Base-by-base conservation (phyloP, 1,140 invertebrate species). In the Ericerus pela region DNA sequence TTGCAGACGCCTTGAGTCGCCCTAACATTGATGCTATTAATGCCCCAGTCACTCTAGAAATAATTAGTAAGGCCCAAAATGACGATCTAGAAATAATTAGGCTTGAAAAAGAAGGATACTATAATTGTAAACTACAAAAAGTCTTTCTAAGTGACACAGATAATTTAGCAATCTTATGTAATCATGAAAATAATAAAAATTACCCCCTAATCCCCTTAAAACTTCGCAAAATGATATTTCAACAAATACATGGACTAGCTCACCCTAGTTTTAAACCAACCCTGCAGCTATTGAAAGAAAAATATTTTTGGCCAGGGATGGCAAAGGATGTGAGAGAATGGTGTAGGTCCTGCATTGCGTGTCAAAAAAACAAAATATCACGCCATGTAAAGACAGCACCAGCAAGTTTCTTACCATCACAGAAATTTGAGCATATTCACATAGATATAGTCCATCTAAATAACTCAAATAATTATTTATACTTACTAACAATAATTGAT, bases 251-350 rank as follows among this genome's bases (percentile, higher is more conserved):
- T 54, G 55, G 58, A 2, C 18, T 69, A 5, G 43, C 57, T 10
- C 66, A 68, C 53, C 64, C 63, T 11, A 63, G 62, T 18, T 56
- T 58, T 8, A 51, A 47, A 1, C 33, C 60, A 1, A 60, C 65
- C 10, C 53, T 55, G 6, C 65, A 67, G 58, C 57, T 72, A 24
- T 62, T 73, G 0, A 55, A 61, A 11, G 31, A 68, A 53, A 51
- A 65, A 55, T 74, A 62, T 56, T 66, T 74, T 11, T 74, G 72
- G 72, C 72, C 70, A 20, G 37, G 24, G 1, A 64, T 71, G 43
- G 58, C 58, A 8, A 62, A 60, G 38, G 62, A 70, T 51, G 55
- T 41, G 37, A 31, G 16, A n/a, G 56, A 41, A 55, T 65, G 64
- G 62, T 28, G 58, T 2, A 53, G 26, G 20, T 27, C n/a, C 4